Conservation (phyloP, 2,888 invertebrate genomes). For the Itoplectis maculator region DNA sequence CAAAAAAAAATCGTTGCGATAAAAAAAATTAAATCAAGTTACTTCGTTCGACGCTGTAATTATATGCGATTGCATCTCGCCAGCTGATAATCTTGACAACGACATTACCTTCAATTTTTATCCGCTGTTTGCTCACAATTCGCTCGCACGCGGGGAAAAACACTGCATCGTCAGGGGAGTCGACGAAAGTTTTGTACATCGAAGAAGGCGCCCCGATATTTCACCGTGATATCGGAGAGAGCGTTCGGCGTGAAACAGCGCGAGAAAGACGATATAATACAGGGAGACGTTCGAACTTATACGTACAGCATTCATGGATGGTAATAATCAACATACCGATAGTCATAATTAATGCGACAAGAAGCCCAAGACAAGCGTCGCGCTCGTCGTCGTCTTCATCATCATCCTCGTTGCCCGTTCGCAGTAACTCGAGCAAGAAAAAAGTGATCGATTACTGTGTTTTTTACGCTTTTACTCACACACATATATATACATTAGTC, state of each 20-base stretch:
- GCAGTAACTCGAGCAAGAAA: background rate
- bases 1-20: background rate
- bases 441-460: constrained; percentile 46
- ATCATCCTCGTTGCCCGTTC: constrained; percentile 10
- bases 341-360: constrained; percentile 49
- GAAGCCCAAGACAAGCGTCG: constrained; percentile 14
- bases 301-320: constrained; percentile 14
- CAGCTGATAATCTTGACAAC: background rate
- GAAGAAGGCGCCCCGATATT: constrained; percentile 5
- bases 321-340: constrained; percentile 41
- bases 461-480: constrained; percentile 31
- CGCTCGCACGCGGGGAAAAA: constrained; percentile 13
- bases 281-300: background rate
- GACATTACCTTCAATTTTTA: background rate
- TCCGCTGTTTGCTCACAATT: background rate
- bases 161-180: constrained; percentile 8
- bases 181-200: constrained; percentile 11
- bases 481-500: constrained; percentile 11
- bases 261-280: background rate
- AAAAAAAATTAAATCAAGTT: background rate
- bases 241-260: constrained; percentile 13
- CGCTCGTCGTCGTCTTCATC: constrained; percentile 6
- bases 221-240: background rate
- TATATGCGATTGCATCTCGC: background rate
- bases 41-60: background rate